These are phyloP conservation scores for Lottia gigantea DNA, from an alignment of 2,888 invertebrate species.

Conservation along the genomic window DNA sequence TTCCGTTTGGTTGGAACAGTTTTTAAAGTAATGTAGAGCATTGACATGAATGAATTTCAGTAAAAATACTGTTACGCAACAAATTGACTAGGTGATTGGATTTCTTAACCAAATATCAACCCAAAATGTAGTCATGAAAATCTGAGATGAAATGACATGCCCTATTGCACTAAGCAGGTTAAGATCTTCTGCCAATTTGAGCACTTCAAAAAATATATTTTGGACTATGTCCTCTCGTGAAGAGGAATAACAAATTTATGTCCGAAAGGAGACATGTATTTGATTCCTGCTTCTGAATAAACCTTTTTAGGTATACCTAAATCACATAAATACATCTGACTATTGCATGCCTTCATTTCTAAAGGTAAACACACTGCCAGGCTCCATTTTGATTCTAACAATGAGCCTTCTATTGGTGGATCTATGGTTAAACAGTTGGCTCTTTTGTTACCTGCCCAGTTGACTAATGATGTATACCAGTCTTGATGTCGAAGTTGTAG, in stretches of 20 bases:
- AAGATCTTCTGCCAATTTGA: background rate
- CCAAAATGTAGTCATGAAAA: too few species aligned
- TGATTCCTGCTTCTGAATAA: slow-evolving; percentile 80
- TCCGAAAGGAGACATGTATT: slow-evolving; percentile 87
- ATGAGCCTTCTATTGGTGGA: slow-evolving; percentile 76
- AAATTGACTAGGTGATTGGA: too few species aligned
- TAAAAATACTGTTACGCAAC: too few species aligned
- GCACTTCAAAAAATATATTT: background rate
- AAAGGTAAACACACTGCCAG: slow-evolving; percentile 80
- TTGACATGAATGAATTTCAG: too few species aligned
- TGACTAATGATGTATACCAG: slow-evolving; percentile 72
- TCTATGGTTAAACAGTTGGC: slow-evolving; percentile 82
- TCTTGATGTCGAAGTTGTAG: slow-evolving; percentile 42
- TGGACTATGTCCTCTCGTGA: slow-evolving; percentile 37
- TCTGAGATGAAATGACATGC: background rate
- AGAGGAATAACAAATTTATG: slow-evolving; percentile 84
- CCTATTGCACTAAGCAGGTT: slow-evolving; percentile 3
- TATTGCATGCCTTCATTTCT: slow-evolving; percentile 71
- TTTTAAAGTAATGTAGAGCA: too few species aligned
- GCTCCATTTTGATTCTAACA: slow-evolving; percentile 75
- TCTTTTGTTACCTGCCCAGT: slow-evolving; percentile 79
- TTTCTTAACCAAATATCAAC: too few species aligned
- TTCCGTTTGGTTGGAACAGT: too few species aligned
- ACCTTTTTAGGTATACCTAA: slow-evolving; percentile 83
- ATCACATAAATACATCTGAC: slow-evolving; percentile 82